A percentile compares a stretch with the other conserved stretches of the same genome.
phyloP scores from a whole-genome alignment of 2,113 vertebrate species.

The Rattus norvegicus region GRCr8 NC_086024.1:112160501-112161000 shows the following conservation, averaged over 20 bases:
- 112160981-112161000: background rate
- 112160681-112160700: too few relatives aligned
- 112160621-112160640: background rate
- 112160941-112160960: background rate
- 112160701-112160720: too few relatives aligned
- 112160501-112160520: background rate
- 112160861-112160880: background rate
- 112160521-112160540: background rate
- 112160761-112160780: too few relatives aligned
- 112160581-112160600: background rate
- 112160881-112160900: background rate
- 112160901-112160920: background rate
- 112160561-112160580: slow-evolving; percentile 5
- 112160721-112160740: too few relatives aligned
- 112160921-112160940: background rate
- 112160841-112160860: background rate
- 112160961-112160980: background rate
- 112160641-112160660: background rate
- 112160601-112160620: background rate
- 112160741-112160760: too few relatives aligned
- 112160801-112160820: background rate
- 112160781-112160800: too few relatives aligned
- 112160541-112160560: background rate
- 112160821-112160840: background rate
- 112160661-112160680: too few relatives aligned